These are phyloP conservation scores for Crocodylus rhombifer DNA, from an alignment of 2,797 vertebrate genomes.

Conservation along the genomic window DNA sequence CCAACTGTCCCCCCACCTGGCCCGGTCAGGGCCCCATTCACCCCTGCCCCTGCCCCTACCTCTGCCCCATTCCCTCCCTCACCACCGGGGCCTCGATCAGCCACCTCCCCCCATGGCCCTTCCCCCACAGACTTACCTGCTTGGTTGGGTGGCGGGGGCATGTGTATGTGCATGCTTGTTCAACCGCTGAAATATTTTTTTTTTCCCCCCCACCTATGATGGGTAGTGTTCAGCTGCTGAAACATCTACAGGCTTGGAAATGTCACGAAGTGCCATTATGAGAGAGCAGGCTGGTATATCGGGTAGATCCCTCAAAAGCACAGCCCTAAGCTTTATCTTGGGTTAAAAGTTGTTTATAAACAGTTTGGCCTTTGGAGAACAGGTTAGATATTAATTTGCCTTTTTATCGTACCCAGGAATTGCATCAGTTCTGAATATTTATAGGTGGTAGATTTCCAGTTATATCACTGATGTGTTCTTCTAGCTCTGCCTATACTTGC, in stretches of 20 bases:
- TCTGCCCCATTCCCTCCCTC: too few relatives aligned
- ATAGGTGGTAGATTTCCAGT: not conserved
- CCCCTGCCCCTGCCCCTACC: too few relatives aligned
- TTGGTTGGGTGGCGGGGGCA: too few relatives aligned
- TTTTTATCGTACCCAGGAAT: not conserved
- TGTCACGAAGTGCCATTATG: not conserved
- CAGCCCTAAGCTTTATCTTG: not conserved
- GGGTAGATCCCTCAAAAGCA: not conserved
- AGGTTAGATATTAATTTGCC: not conserved
- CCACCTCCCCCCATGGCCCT: too few relatives aligned
- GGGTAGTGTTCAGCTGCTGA: not conserved
- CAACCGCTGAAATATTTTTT: too few relatives aligned
- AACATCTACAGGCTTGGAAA: not conserved
- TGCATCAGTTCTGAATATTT: not conserved
- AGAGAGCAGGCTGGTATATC: not conserved
- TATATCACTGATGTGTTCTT: not conserved
- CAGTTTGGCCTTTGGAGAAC: not conserved
- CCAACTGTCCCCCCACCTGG: too few relatives aligned
- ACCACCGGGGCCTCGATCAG: too few relatives aligned
- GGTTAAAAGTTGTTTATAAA: not conserved
- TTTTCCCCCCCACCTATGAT: too few relatives aligned
- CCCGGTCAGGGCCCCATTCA: too few relatives aligned
- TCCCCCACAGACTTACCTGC: too few relatives aligned
- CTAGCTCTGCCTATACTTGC: not conserved
- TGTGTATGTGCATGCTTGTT: too few relatives aligned